phyloP scores from a whole-genome alignment of 2,113 vertebrate species.

The Indicator indicator region DNA sequence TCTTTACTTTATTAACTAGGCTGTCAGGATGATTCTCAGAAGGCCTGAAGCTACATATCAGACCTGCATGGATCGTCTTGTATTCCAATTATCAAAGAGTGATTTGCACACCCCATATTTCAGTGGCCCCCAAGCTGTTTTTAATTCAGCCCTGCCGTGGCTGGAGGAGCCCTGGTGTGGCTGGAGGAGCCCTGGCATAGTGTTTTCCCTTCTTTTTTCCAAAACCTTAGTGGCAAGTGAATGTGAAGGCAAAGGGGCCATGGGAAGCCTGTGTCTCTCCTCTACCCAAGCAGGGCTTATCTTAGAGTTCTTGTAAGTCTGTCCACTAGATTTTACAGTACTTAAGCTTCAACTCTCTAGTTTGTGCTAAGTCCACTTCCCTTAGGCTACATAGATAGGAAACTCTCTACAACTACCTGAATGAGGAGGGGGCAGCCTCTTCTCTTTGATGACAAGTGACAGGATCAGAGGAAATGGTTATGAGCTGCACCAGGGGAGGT shows the following conservation, averaged over 20 bases:
- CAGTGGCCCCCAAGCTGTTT: background rate
- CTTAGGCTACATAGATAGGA: fast-evolving
- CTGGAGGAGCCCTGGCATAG: background rate
- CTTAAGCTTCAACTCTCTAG: background rate
- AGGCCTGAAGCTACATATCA: background rate
- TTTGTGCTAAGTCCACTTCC: background rate
- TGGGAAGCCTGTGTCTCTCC: background rate
- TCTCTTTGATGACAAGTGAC: too few species aligned
- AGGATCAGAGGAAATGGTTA: too few species aligned
- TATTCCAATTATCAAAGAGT: background rate
- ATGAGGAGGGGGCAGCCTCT: too few species aligned
- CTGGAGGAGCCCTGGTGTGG: background rate
- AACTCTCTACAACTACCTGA: too few species aligned
- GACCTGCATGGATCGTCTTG: background rate
- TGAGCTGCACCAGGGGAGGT: too few species aligned
- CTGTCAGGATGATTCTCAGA: background rate
- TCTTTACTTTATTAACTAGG: background rate
- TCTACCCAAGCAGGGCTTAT: background rate
- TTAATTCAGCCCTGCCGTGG: background rate
- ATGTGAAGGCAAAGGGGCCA: background rate
- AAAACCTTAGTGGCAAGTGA: fast-evolving
- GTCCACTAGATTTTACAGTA: background rate
- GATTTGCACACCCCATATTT: background rate
- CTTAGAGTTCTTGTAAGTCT: background rate
- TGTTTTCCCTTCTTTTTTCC: background rate